A percentile compares a stretch with the other conserved stretches of the same genome.
Evolutionary conservation across 2,888 invertebrate genomes (phyloP).

Genomic region (Tanypteryx hageni): DNA sequence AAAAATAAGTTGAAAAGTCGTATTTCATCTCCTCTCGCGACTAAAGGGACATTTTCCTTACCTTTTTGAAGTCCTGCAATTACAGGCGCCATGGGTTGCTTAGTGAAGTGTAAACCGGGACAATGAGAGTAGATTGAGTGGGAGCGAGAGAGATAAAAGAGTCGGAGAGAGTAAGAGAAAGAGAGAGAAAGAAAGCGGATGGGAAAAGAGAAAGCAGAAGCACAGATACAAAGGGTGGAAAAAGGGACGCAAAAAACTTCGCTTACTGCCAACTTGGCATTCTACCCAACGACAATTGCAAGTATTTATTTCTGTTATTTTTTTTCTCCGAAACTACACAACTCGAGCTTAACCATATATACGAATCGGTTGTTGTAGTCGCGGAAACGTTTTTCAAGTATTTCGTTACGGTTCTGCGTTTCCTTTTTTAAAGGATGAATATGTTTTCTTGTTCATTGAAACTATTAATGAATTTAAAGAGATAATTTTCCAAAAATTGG

Average conservation of each 20-base stretch:
- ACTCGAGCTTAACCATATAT: neutral
- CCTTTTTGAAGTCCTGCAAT: neutral
- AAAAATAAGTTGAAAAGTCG: neutral
- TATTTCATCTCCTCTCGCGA: neutral
- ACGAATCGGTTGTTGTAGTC: neutral
- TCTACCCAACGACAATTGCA: neutral
- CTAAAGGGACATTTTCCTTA: neutral
- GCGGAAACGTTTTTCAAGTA: neutral
- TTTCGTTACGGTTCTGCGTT: too few relatives aligned
- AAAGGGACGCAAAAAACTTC: neutral
- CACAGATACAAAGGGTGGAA: neutral
- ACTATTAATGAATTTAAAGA: too few relatives aligned
- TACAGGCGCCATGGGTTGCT: neutral
- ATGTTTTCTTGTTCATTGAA: too few relatives aligned
- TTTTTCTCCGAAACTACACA: neutral
- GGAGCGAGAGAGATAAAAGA: neutral
- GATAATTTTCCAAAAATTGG: too few relatives aligned
- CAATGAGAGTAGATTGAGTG: neutral
- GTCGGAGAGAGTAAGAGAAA: neutral
- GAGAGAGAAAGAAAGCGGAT: neutral
- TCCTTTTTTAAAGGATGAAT: too few relatives aligned
- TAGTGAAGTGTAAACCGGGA: neutral
- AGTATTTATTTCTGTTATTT: neutral
- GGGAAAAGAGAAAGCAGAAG: neutral
- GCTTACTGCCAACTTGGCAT: conserved; percentile 12